phyloP scores from a whole-genome alignment of 2,797 vertebrate genomes.

The Sorex maritimensis region DNA sequence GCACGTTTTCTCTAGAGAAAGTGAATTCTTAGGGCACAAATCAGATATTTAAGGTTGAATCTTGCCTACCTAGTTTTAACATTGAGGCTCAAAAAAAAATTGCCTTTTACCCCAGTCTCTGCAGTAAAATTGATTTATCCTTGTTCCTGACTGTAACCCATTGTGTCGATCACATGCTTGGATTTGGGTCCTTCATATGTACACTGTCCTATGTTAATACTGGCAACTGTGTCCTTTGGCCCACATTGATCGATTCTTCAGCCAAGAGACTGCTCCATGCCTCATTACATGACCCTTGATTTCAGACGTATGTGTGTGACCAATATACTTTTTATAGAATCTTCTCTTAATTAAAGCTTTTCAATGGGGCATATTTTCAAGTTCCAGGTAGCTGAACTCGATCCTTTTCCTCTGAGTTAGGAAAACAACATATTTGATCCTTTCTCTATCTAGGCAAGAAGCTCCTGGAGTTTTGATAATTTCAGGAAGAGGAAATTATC shows the following conservation, averaged over 20 bases:
- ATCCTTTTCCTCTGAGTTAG: background rate
- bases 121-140: background rate
- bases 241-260: background rate
- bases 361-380: background rate
- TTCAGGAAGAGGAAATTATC: background rate
- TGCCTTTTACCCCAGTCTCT: background rate
- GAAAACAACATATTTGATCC: accelerated
- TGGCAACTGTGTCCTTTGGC: background rate
- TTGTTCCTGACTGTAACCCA: background rate
- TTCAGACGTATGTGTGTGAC: background rate
- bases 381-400: background rate
- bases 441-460: background rate
- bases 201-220: background rate
- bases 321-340: background rate
- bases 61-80: background rate
- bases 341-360: background rate
- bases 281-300: background rate
- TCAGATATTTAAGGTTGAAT: background rate
- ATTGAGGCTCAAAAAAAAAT: conserved; percentile 9
- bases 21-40: background rate
- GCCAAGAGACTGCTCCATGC: background rate
- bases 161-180: background rate
- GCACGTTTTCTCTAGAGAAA: conserved; percentile 8
- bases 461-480: background rate
- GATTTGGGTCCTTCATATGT: background rate